Evolutionary conservation across 2,113 vertebrate species (phyloP).

Genomic region (Brachyistius frenatus): DNA sequence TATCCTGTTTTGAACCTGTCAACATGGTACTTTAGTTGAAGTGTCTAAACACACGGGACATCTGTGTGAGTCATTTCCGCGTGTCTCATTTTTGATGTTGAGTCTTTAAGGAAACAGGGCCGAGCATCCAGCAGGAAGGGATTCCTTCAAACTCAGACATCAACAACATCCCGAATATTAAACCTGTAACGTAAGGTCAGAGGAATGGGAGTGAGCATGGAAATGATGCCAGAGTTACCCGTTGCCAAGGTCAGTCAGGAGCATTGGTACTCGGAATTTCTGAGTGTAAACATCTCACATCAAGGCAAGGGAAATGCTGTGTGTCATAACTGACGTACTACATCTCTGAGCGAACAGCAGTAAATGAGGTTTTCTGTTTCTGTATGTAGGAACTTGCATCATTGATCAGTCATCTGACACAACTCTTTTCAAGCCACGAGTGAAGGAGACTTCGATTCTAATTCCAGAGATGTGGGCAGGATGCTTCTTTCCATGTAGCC

Average conservation of each 20-base stretch:
- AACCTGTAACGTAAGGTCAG: slow-evolving; percentile 55
- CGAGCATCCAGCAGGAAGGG: slow-evolving; percentile 83
- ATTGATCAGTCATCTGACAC: slow-evolving; percentile 27
- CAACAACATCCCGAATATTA: slow-evolving; percentile 81
- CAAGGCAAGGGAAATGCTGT: slow-evolving; percentile 76
- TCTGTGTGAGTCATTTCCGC: slow-evolving; percentile 84
- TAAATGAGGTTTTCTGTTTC: slow-evolving; percentile 57
- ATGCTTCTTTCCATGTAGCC: no score
- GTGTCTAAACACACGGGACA: slow-evolving; percentile 73
- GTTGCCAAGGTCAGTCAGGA: slow-evolving; percentile 77
- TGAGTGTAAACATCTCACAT: slow-evolving; percentile 75
- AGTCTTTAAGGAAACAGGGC: slow-evolving; percentile 82
- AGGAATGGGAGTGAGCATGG: slow-evolving; percentile 72
- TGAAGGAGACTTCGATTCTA: no score
- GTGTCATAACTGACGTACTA: slow-evolving; percentile 76
- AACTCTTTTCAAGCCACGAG: neutral
- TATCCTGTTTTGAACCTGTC: slow-evolving; percentile 88
- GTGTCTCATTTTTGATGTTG: slow-evolving; percentile 83
- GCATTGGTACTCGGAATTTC: slow-evolving; percentile 62
- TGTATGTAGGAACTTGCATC: slow-evolving; percentile 41
- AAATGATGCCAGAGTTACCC: slow-evolving; percentile 78
- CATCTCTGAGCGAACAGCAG: slow-evolving; percentile 50
- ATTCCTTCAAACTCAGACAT: slow-evolving; percentile 84
- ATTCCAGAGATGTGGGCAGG: no score
- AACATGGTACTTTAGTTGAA: slow-evolving; percentile 77